These are phyloP conservation scores for Florisuga fusca DNA, from an alignment of 2,797 vertebrate genomes.

Conservation along the genomic window DNA sequence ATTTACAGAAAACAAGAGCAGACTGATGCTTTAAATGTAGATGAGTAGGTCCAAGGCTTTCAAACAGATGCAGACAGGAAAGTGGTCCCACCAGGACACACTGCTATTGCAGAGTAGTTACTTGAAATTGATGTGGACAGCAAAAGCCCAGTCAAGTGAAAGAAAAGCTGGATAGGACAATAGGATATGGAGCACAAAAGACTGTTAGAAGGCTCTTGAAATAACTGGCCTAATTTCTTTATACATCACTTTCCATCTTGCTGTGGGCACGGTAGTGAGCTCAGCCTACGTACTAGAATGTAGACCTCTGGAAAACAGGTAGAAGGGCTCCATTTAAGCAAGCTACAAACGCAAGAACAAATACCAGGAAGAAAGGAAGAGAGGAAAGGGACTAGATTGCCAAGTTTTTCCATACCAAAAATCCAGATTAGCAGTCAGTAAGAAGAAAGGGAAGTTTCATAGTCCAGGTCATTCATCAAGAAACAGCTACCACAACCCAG, in stretches of 20 bases:
- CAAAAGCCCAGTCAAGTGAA: background rate
- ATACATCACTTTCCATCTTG: background rate
- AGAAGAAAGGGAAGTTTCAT: slow-evolving; percentile 46
- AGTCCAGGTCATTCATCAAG: slow-evolving; percentile 60
- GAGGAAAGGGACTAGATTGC: slow-evolving; percentile 71
- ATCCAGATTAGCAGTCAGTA: slow-evolving; percentile 70
- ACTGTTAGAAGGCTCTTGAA: slow-evolving; percentile 24
- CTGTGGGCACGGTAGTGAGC: background rate
- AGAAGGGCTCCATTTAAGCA: slow-evolving; percentile 80
- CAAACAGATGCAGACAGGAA: background rate
- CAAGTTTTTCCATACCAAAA: slow-evolving; percentile 76
- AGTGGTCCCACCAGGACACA: background rate
- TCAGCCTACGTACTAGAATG: slow-evolving; percentile 80
- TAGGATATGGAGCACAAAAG: slow-evolving; percentile 18
- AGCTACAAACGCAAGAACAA: slow-evolving; percentile 80
- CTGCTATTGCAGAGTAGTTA: background rate
- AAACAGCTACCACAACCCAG: slow-evolving; percentile 68
- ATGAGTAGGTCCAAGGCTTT: background rate
- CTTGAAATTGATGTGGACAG: background rate
- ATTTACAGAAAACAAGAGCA: background rate
- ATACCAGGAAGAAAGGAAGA: slow-evolving; percentile 70
- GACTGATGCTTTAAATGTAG: background rate
- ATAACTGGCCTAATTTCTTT: slow-evolving; percentile 60
- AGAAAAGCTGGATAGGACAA: background rate
- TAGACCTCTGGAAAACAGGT: slow-evolving; percentile 75